These are phyloP conservation scores for Porites australiensis DNA, from an alignment of 64 coral and sea anemone genomes.

Conservation along the genomic window DNA sequence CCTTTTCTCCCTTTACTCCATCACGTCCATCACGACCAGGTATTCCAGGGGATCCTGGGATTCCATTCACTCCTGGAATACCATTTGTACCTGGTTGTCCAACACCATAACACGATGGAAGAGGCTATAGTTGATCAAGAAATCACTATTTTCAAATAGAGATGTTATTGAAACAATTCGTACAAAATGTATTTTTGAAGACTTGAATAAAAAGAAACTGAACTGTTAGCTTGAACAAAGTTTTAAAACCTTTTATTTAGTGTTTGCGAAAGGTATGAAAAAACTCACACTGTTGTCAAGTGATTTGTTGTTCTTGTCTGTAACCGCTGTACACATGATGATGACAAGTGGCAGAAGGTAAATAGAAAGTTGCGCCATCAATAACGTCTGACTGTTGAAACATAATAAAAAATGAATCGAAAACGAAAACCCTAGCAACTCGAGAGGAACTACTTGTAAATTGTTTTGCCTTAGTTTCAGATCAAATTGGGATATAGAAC, in stretches of 20 bases:
- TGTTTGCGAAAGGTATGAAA: neutral
- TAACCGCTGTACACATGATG: neutral
- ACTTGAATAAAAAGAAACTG: neutral
- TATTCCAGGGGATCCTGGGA: slow-evolving; percentile 5
- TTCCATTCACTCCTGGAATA: slow-evolving; percentile 2
- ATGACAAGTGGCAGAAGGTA: neutral
- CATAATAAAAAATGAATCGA: neutral
- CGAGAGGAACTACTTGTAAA: too few relatives aligned
- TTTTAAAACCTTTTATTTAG: neutral
- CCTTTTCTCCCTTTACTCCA: neutral
- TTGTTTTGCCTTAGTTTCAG: too few relatives aligned
- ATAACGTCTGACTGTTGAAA: too few relatives aligned
- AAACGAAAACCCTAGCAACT: too few relatives aligned
- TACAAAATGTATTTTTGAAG: neutral
- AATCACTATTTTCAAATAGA: neutral
- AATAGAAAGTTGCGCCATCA: too few relatives aligned
- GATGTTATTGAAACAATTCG: neutral
- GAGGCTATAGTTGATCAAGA: neutral
- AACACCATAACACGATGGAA: neutral
- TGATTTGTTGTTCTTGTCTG: neutral
- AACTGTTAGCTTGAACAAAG: too few relatives aligned
- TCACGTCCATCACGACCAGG: slow-evolving; percentile 22
- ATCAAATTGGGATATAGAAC: too few relatives aligned
- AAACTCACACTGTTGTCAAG: neutral
- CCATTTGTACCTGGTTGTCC: slow-evolving; percentile 31